Conservation (phyloP, 2,888 invertebrate genomes). For the Chrysodeixis includens region DNA sequence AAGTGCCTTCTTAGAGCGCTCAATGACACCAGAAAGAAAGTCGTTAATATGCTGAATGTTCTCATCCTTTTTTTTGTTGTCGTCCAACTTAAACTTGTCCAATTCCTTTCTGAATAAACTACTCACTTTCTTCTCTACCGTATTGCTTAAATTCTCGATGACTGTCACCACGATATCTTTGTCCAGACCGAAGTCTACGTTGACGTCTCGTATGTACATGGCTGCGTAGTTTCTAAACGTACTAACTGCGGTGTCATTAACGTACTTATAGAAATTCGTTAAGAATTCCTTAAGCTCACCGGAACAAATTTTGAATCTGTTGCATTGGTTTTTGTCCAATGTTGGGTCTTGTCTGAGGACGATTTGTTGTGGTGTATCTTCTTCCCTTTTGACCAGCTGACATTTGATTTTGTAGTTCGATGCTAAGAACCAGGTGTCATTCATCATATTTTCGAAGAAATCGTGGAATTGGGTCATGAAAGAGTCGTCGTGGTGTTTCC, state of each 20-base stretch:
- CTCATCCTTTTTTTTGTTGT: constrained; percentile 54
- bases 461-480: constrained; percentile 62
- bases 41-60: constrained; percentile 65
- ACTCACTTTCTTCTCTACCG: constrained; percentile 54
- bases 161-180: constrained; percentile 57
- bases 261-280: constrained; percentile 61
- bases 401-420: constrained; percentile 68
- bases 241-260: constrained; percentile 71
- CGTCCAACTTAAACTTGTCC: constrained; percentile 61
- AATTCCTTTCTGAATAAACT: constrained; percentile 63
- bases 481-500: constrained; percentile 43
- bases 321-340: constrained; percentile 54
- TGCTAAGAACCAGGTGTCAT: constrained; percentile 58
- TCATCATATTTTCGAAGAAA: constrained; percentile 61
- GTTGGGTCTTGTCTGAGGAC: constrained; percentile 4
- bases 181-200: constrained; percentile 58
- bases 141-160: constrained; percentile 58
- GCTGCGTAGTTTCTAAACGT: constrained; percentile 72
- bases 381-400: constrained; percentile 52
- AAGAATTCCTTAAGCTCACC: constrained; percentile 71
- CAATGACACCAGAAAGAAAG: constrained; percentile 60
- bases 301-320: constrained; percentile 70
- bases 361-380: constrained; percentile 15
- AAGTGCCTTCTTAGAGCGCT: constrained; percentile 52
- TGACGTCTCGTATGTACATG: constrained; percentile 75